Evolutionary conservation across 2,888 invertebrate genomes (phyloP), one percentile per base, ranked within the genome.

Genomic region (Pheosia tremula): DNA sequence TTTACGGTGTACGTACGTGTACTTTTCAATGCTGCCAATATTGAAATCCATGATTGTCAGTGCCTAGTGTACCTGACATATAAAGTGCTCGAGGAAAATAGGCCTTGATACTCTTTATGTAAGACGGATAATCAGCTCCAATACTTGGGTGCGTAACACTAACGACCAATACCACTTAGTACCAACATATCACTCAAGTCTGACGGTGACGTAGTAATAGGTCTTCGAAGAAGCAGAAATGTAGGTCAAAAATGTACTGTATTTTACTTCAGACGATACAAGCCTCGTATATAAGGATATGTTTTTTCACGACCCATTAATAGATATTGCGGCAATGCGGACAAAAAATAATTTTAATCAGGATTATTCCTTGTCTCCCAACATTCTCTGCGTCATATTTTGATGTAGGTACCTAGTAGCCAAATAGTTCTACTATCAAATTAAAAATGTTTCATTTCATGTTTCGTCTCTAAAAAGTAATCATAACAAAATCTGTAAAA

Each of bases 151-250:
- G 41, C 41, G 41, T 41, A 56, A 7, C 53, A 53, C 41, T 56
- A 56, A 56, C 24, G 41, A 41, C 56, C 24, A 41, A n/a, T 8
- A 11, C 13, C 56, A 56, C 56, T 56, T 56, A 56, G 56, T 56
- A 55, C 13, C 13, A 41, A 56, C 41, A 24, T 41, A 56, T 56
- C 56, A 56, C 56, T 56, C 56, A 56, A 6, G 56, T 8, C 13
- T 24, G 24, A 24, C 24, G 8, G 50, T 7, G 56, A 56, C 56
- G 13, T 41, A 41, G 13, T 37, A 53, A 53, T 53, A 36, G 37
- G 9, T 53, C 37, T 37, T 53, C 24, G 4, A 37, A 37, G 24
- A 24, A 53, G 37, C 6, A 53, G 24, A 37, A 53, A 53, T 37
- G 37, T 53, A 50, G 37, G 53, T 53, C 53, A 6, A 11, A 13